Base-by-base conservation (phyloP, 2,888 invertebrate species). In the Temnothorax ravouxi region DNA sequence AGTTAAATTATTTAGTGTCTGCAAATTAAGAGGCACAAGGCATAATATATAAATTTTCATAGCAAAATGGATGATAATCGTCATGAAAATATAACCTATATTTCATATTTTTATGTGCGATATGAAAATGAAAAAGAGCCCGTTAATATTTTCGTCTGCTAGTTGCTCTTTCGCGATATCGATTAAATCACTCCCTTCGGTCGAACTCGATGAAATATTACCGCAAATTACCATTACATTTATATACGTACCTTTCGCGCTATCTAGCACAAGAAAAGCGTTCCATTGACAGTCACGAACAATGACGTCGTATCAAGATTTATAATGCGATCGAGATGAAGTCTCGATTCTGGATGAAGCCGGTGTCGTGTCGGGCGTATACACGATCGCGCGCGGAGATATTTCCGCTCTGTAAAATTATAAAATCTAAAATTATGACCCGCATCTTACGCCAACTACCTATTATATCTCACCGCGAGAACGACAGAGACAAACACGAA, bases 191-290 rank as follows among this genome's bases (percentile, higher is more conserved):
- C 21, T 47, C 47, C 21, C 25, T 25, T 72, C 47, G 38, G 71
- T 47, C 56, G 47, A 34, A 59, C 21, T 38, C 21, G 47, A 25
- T 79, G 8, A 79, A 79, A 71, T 59, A 77, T 77, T 54, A 59
- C 38, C 13, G 47, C 59, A 15, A 71, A 59, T 38, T 59, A 47
- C 13, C n/a, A n/a, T 8, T 44, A 54, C 18, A 47, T 4, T 4
- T 25, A 25, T 15, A 69, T 4, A 50, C 21, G 8, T 67, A n/a
- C 18, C 34, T 69, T 29, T 59, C 21, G 34, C 56, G 34, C 5
- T 44, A 25, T 52, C n/a, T 38, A 18, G 54, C 62, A 21, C 13
- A 21, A 29, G 8, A 25, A 54, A 54, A 41, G 5, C n/a, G 8
- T 41, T 25, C 25, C 13, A 18, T 66, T 52, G 44, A 41, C 41